A percentile compares a stretch with the other conserved stretches of the same genome.
These are phyloP conservation scores for Drosophila parvula DNA, from an alignment of 1,140 invertebrate species.

Conservation along the genomic window DNA sequence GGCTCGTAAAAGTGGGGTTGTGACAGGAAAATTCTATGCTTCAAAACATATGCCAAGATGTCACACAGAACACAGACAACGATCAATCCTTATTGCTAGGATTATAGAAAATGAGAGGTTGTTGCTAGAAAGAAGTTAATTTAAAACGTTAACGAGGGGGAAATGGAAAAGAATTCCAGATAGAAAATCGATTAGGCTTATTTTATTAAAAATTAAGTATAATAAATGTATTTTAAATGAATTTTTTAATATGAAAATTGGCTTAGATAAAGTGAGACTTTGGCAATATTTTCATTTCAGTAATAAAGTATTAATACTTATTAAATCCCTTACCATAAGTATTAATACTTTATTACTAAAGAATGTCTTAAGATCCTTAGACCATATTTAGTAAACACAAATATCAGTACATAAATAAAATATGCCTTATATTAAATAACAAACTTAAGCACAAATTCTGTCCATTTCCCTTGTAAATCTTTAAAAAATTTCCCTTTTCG, in stretches of 20 bases:
- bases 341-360: not conserved
- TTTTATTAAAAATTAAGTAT: not conserved
- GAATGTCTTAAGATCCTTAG: not conserved
- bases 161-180: not conserved
- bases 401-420: not conserved
- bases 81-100: slow-evolving; percentile 22
- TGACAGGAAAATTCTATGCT: slow-evolving; percentile 15
- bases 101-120: slow-evolving; percentile 17
- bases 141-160: slow-evolving; percentile 8
- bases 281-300: not conserved
- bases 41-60: slow-evolving; percentile 59
- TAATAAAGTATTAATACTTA: too few relatives aligned
- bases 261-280: not conserved
- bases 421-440: not conserved
- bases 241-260: not conserved
- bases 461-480: slow-evolving; percentile 53
- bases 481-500: slow-evolving; percentile 63
- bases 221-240: not conserved
- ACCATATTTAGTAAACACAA: not conserved
- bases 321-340: too few relatives aligned
- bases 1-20: slow-evolving; percentile 9
- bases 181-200: not conserved
- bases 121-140: not conserved
- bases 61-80: slow-evolving; percentile 20
- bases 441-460: too few relatives aligned